Conservation (phyloP, 2,113 vertebrate species). For the Hemiprocne comata region DNA sequence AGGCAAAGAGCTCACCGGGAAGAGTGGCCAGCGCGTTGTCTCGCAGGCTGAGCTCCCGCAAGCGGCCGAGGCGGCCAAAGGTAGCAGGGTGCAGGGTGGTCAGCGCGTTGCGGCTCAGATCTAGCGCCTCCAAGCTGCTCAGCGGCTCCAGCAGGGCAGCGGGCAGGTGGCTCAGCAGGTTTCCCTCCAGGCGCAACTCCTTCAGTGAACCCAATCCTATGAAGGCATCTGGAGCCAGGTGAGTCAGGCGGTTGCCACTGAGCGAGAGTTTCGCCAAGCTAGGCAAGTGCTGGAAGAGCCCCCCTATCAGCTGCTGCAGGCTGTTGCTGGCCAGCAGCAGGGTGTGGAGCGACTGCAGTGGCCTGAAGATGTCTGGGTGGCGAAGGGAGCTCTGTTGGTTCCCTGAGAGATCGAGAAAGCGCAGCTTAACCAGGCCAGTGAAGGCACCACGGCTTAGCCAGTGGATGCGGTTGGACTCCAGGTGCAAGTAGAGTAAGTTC, state of each 20-base stretch:
- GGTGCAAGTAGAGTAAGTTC: slow-evolving; percentile 88
- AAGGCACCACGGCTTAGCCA: slow-evolving; percentile 89
- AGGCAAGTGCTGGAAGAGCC: slow-evolving; percentile 87
- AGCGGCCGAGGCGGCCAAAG: slow-evolving; percentile 76
- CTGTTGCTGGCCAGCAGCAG: slow-evolving; percentile 89
- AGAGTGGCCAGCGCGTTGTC: slow-evolving; percentile 86
- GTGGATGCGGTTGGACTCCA: slow-evolving; percentile 90
- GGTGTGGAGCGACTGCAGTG: slow-evolving; percentile 83
- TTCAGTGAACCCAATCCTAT: slow-evolving; percentile 82
- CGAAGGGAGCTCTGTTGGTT: slow-evolving; percentile 87
- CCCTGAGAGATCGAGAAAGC: slow-evolving; percentile 89
- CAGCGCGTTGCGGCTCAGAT: slow-evolving; percentile 88
- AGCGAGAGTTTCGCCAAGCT: slow-evolving; percentile 86
- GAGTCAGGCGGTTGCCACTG: slow-evolving; percentile 84
- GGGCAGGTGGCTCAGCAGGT: slow-evolving; percentile 84
- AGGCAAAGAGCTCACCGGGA: slow-evolving; percentile 82
- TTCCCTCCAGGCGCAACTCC: slow-evolving; percentile 87
- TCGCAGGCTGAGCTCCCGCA: slow-evolving; percentile 88
- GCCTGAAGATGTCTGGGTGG: slow-evolving; percentile 81
- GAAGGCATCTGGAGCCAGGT: slow-evolving; percentile 82
- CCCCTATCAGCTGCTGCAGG: slow-evolving; percentile 80
- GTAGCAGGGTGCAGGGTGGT: slow-evolving; percentile 76
- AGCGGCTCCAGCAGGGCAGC: slow-evolving; percentile 84
- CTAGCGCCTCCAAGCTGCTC: slow-evolving; percentile 84
- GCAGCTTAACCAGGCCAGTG: slow-evolving; percentile 83